Conservation (phyloP, 2,797 vertebrate species). For the Mionectes olivaceus region DNA sequence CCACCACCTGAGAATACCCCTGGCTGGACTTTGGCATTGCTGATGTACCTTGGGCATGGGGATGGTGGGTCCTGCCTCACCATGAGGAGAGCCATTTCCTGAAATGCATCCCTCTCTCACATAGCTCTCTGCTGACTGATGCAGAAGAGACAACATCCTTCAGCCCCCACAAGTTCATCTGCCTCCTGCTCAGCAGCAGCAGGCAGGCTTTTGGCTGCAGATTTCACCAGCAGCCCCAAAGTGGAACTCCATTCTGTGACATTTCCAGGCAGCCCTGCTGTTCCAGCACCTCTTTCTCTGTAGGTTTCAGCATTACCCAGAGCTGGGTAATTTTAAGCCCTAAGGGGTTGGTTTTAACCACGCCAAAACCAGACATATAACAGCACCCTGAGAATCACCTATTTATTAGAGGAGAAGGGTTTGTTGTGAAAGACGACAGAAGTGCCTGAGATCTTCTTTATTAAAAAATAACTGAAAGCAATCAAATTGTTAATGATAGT, state of each 20-base stretch:
- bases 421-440: neutral
- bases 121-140: neutral
- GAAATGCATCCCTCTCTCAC: neutral
- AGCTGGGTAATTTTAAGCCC: neutral
- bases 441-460: neutral
- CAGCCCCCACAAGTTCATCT: neutral
- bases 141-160: neutral
- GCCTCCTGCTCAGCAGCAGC: neutral
- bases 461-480: neutral
- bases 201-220: neutral
- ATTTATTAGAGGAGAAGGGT: neutral
- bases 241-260: neutral
- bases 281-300: neutral
- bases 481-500: neutral
- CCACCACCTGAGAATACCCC: accelerated
- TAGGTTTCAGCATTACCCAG: neutral
- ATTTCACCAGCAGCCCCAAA: neutral
- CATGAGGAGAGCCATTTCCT: neutral
- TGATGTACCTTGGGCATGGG: neutral
- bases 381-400: neutral
- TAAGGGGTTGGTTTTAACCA: neutral
- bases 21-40: neutral
- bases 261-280: neutral
- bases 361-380: neutral
- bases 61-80: accelerated